A percentile compares a stretch with the other conserved stretches of the same genome.
Conservation (phyloP, 2,888 invertebrate genomes). For the Lamproptera curius region DNA sequence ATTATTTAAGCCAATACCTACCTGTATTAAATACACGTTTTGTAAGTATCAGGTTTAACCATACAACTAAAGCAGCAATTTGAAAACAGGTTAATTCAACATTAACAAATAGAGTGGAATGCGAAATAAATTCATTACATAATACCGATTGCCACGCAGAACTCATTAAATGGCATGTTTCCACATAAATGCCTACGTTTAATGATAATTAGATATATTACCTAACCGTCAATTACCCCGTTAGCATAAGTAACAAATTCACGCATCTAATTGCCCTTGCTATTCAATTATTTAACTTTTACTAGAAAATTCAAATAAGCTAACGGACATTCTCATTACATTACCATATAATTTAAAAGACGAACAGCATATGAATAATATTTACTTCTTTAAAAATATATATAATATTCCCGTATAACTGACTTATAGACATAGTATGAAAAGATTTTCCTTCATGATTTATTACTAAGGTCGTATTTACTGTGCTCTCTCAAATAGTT, state of each 20-base stretch:
- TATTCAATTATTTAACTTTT: background rate
- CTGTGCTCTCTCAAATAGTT: no score
- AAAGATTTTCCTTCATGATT: no score
- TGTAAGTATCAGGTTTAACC: background rate
- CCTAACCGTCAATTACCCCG: constrained; percentile 8
- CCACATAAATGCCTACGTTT: constrained; percentile 10
- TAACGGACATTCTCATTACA: no score
- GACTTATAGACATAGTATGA: no score
- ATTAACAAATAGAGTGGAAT: constrained; percentile 9
- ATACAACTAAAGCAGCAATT: background rate
- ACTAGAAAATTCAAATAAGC: no score
- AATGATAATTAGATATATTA: constrained; percentile 13
- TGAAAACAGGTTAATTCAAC: constrained; percentile 2
- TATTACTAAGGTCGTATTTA: no score
- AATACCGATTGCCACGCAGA: constrained; percentile 1
- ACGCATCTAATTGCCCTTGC: background rate
- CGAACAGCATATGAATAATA: no score
- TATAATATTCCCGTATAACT: no score
- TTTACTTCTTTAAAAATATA: no score
- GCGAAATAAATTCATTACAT: constrained; percentile 10
- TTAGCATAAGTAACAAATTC: constrained; percentile 7
- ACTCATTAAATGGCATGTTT: constrained; percentile 9
- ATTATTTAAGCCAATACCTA: background rate
- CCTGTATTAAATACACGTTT: constrained; percentile 1
- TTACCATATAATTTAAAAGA: no score